Conservation (phyloP, 2,888 invertebrate species). For the Stenodema calcarata region DNA sequence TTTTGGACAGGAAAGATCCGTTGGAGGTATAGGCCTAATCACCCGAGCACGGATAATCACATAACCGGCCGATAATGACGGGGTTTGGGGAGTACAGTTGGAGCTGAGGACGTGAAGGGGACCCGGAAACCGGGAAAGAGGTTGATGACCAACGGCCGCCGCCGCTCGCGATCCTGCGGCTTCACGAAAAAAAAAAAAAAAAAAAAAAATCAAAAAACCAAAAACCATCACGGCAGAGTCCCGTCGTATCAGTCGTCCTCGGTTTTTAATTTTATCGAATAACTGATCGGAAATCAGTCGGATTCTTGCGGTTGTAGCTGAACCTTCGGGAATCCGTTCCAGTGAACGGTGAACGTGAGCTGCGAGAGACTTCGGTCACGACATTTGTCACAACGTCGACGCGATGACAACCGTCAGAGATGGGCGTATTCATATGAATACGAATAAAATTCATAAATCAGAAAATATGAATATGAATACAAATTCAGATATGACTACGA, state of each 20-base stretch:
- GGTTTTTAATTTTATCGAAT: not conserved
- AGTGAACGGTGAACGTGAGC: too few relatives aligned
- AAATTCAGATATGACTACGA: too few relatives aligned
- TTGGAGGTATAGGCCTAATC: not conserved
- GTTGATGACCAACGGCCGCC: not conserved
- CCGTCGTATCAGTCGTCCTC: not conserved
- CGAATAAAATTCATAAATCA: too few relatives aligned
- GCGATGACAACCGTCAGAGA: too few relatives aligned
- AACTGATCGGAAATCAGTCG: not conserved
- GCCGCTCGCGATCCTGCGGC: not conserved
- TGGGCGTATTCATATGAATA: too few relatives aligned
- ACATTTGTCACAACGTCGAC: too few relatives aligned
- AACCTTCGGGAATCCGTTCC: not conserved
- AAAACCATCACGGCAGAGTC: too few relatives aligned
- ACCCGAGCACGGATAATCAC: constrained; percentile 3
- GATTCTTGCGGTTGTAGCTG: not conserved
- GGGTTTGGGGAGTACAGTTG: not conserved
- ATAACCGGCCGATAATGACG: constrained; percentile 6
- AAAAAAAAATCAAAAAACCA: too few relatives aligned
- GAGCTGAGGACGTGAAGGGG: not conserved
- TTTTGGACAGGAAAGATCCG: not conserved
- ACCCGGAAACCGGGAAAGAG: constrained; percentile 12
- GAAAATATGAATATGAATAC: too few relatives aligned
- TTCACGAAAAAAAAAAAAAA: not conserved
- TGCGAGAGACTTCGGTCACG: too few relatives aligned